phyloP scores from a whole-genome alignment of 1,140 invertebrate genomes.

The Psix sp. region DNA sequence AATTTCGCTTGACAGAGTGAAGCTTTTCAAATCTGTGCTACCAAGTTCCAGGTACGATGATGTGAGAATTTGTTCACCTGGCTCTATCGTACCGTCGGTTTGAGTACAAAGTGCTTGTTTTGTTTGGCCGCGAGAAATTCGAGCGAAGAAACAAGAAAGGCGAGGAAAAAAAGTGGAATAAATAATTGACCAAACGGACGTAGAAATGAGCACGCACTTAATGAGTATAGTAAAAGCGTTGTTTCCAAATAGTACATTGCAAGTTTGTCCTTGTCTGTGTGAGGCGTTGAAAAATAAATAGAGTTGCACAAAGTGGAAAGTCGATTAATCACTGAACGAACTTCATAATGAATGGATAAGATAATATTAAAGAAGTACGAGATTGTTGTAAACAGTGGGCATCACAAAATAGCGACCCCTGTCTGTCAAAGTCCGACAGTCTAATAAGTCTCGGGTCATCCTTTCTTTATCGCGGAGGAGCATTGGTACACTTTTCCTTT shows the following conservation, averaged over 20 bases:
- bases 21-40: slow-evolving; percentile 65
- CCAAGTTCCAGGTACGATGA: slow-evolving; percentile 67
- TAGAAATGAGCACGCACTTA: no score
- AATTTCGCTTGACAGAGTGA: no score
- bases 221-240: no score
- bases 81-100: slow-evolving; percentile 62
- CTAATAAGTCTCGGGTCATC: slow-evolving; percentile 64
- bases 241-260: no score
- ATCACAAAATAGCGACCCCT: slow-evolving; percentile 68
- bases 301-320: slow-evolving; percentile 21
- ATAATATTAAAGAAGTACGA: slow-evolving; percentile 54
- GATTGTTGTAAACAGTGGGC: slow-evolving; percentile 57
- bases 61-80: slow-evolving; percentile 71
- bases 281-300: no score
- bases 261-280: no score
- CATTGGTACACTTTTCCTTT: slow-evolving; percentile 51
- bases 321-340: slow-evolving; percentile 46
- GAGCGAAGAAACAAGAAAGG: no score
- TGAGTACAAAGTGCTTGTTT: slow-evolving; percentile 7
- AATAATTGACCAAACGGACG: no score
- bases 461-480: slow-evolving; percentile 59
- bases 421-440: slow-evolving; percentile 72
- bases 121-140: slow-evolving; percentile 4
- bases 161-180: no score
- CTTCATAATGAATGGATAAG: slow-evolving; percentile 43